Conservation (phyloP, 2,797 vertebrate species). For the Sebastes reedi region DNA sequence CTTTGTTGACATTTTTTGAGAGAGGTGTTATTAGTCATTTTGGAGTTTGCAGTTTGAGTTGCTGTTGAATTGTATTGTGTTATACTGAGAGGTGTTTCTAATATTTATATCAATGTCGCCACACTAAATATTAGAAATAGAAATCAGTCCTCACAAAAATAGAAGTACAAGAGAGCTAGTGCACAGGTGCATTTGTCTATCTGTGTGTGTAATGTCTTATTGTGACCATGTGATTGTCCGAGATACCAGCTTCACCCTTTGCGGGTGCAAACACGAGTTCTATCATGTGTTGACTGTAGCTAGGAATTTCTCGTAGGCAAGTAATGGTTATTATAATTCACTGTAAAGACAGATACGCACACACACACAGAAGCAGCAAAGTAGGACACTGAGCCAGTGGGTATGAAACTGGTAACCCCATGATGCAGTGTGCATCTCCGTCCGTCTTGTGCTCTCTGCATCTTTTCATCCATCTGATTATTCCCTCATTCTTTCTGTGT, state of each 20-base stretch:
- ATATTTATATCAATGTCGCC: background rate
- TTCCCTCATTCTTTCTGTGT: conserved; percentile 18
- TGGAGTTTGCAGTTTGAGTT: background rate
- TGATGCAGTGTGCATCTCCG: conserved; percentile 13
- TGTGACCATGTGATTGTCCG: conserved; percentile 27
- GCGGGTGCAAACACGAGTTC: conserved; percentile 18
- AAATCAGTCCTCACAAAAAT: background rate
- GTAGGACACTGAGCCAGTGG: conserved; percentile 44
- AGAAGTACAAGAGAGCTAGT: background rate
- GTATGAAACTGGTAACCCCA: conserved; percentile 38
- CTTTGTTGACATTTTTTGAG: background rate
- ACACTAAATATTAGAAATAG: background rate
- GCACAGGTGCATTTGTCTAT: background rate
- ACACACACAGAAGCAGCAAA: conserved; percentile 23
- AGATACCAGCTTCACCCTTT: conserved; percentile 10
- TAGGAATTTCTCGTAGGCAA: conserved; percentile 7
- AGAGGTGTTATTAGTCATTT: background rate
- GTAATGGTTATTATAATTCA: background rate
- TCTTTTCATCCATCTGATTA: background rate
- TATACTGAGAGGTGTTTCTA: background rate
- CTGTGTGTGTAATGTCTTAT: background rate
- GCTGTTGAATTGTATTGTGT: no score
- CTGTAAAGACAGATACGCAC: background rate
- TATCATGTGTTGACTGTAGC: conserved; percentile 35
- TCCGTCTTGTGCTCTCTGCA: background rate